These are phyloP conservation scores for Balearica regulorum DNA, from an alignment of 2,797 vertebrate genomes.

Conservation along the genomic window DNA sequence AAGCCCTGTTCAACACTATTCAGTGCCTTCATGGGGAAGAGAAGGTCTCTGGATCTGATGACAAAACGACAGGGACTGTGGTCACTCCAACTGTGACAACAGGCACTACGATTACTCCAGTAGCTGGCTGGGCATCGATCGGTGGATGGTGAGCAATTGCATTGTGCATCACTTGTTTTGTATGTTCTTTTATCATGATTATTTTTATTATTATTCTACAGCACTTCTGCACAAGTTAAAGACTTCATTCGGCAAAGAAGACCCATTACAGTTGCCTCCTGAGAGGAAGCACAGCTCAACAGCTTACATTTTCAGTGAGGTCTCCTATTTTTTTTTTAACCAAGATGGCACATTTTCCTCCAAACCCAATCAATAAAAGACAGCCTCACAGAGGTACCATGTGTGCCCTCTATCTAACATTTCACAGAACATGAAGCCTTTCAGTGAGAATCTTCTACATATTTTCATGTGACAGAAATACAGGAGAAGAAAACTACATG, in stretches of 20 bases:
- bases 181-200: too few relatives aligned
- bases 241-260: background rate
- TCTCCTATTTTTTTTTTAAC: background rate
- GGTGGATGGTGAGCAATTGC: too few relatives aligned
- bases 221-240: background rate
- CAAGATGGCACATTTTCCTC: background rate
- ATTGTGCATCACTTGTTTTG: too few relatives aligned
- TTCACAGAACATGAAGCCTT: background rate
- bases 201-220: too few relatives aligned
- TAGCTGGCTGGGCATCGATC: too few relatives aligned
- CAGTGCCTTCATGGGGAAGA: too few relatives aligned
- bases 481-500: background rate
- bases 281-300: background rate
- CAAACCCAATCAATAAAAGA: background rate
- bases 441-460: background rate
- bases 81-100: too few relatives aligned
- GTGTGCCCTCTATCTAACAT: background rate
- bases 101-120: too few relatives aligned
- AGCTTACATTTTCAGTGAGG: background rate
- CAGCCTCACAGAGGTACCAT: background rate
- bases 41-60: too few relatives aligned
- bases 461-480: background rate
- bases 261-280: background rate
- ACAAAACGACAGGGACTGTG: too few relatives aligned
- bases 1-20: too few relatives aligned